A percentile compares a stretch with the other conserved stretches of the same genome.
Conservation (phyloP, 2,797 vertebrate species). For the Vultur gryphus region DNA sequence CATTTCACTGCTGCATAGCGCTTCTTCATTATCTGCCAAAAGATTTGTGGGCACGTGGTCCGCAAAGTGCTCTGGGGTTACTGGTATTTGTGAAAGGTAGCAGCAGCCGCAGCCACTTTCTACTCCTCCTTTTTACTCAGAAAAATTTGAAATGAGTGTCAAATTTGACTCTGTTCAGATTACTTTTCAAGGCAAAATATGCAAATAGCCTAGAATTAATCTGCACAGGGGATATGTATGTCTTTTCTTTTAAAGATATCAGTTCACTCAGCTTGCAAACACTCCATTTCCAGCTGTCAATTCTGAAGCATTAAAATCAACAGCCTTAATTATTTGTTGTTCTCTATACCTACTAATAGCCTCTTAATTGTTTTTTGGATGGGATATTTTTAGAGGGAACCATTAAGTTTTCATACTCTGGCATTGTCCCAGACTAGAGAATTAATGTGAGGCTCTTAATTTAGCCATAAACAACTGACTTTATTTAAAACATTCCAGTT, state of each 20-base stretch:
- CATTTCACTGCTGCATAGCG: neutral
- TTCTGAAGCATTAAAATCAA: constrained; percentile 63
- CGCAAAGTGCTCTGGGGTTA: neutral
- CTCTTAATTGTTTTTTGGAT: constrained; percentile 60
- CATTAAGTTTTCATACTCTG: constrained; percentile 17
- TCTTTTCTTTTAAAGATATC: neutral
- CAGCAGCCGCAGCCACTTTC: neutral
- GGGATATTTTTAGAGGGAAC: constrained; percentile 38
- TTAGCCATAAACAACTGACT: neutral
- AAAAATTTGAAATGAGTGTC: neutral
- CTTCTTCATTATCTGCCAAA: neutral
- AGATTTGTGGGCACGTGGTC: neutral
- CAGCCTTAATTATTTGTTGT: constrained; percentile 65
- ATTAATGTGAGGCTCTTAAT: constrained; percentile 33
- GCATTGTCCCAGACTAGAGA: neutral
- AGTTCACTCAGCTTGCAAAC: neutral
- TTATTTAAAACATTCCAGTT: constrained; percentile 20
- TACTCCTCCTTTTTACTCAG: neutral
- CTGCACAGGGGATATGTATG: neutral
- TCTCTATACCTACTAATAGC: constrained; percentile 51
- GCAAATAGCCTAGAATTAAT: constrained; percentile 10
- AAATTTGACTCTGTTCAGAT: neutral
- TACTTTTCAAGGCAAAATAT: constrained; percentile 9
- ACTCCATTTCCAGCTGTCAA: constrained; percentile 44
- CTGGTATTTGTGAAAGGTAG: neutral